phyloP scores from a whole-genome alignment of 2,797 vertebrate species.

The Bovichtus variegatus region DNA sequence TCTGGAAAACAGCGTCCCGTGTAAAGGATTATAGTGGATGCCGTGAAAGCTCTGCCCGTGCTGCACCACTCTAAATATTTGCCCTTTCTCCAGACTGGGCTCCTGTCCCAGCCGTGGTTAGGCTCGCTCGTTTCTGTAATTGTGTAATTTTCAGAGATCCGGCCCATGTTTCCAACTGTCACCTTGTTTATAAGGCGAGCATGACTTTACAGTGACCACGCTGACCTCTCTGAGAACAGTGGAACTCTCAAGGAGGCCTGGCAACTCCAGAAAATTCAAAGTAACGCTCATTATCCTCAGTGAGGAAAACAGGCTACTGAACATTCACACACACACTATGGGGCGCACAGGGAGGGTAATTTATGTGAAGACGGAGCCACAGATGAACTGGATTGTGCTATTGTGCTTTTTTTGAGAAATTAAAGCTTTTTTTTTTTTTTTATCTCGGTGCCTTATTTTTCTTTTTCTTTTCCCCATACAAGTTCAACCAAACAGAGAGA shows the following conservation, averaged over 20 bases:
- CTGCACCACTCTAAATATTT: constrained; percentile 28
- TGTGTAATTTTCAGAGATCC: constrained; percentile 60
- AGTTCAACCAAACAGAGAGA: constrained; percentile 85
- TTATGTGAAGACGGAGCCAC: constrained; percentile 69
- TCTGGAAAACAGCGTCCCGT: not conserved
- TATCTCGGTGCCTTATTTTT: constrained; percentile 57
- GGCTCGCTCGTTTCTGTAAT: constrained; percentile 52
- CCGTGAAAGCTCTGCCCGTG: constrained; percentile 3
- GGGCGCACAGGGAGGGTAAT: constrained; percentile 55
- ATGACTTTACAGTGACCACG: constrained; percentile 61
- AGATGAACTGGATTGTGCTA: constrained; percentile 67
- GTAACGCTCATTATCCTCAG: constrained; percentile 65
- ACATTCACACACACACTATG: constrained; percentile 38
- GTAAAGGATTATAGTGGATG: not conserved
- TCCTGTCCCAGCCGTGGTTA: constrained; percentile 51
- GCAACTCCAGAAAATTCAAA: constrained; percentile 55
- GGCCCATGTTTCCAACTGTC: constrained; percentile 62
- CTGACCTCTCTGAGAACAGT: constrained; percentile 59
- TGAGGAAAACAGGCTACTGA: constrained; percentile 67
- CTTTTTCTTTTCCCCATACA: constrained; percentile 54
- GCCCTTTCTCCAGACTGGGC: constrained; percentile 43
- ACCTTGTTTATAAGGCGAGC: constrained; percentile 61
- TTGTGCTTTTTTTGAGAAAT: constrained; percentile 59
- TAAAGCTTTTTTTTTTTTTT: constrained; percentile 59
- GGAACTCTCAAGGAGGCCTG: constrained; percentile 58